Percentiles rank a stretch among this genome's conserved stretches.
These are phyloP conservation scores for Plectrocnemia conspersa DNA, from an alignment of 1,140 invertebrate species.

Conservation along the genomic window DNA sequence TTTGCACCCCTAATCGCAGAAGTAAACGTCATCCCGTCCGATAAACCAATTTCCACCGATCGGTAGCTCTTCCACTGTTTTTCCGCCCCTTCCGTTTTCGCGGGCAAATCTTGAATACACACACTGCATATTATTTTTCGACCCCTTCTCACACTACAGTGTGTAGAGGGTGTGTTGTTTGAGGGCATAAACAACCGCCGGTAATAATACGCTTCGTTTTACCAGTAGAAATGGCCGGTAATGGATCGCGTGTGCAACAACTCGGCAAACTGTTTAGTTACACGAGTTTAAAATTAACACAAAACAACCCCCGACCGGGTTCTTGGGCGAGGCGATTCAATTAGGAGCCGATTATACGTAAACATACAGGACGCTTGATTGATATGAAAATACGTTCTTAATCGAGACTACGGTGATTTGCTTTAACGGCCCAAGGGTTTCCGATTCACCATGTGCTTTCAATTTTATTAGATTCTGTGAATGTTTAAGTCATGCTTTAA, in stretches of 20 bases:
- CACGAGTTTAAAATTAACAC: slow-evolving; percentile 17
- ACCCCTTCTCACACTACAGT: background rate
- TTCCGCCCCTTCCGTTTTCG: background rate
- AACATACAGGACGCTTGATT: too few relatives aligned
- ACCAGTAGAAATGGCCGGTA: slow-evolving; percentile 4
- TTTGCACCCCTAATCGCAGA: background rate
- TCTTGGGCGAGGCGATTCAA: slow-evolving; percentile 4
- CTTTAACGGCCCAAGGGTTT: too few relatives aligned
- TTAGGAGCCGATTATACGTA: too few relatives aligned
- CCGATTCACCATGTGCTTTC: too few relatives aligned
- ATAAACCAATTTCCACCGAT: background rate
- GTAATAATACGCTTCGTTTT: background rate
- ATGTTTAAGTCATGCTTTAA: too few relatives aligned
- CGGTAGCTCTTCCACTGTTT: background rate
- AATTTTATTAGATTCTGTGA: too few relatives aligned
- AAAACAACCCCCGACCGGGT: background rate
- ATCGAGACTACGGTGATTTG: too few relatives aligned
- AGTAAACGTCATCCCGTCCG: background rate
- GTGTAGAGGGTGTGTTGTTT: background rate
- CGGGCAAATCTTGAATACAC: background rate
- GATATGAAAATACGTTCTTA: too few relatives aligned
- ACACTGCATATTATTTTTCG: background rate
- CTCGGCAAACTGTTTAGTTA: background rate
- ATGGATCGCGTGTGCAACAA: slow-evolving; percentile 6
- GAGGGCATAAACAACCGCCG: slow-evolving; percentile 1